phyloP scores from a whole-genome alignment of 2,113 vertebrate genomes.

The Procavia capensis region DNA sequence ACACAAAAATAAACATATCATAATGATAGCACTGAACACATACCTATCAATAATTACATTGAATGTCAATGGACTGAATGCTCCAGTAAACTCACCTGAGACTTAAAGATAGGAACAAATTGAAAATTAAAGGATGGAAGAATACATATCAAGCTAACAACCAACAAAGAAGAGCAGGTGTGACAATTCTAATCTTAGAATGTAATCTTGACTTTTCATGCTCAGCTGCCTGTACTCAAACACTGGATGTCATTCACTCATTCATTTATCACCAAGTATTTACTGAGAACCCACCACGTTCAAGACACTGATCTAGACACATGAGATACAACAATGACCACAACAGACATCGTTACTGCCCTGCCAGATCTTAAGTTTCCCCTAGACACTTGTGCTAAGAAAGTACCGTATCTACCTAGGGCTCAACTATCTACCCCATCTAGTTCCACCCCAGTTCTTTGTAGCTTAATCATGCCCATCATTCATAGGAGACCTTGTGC shows the following conservation, averaged over 20 bases:
- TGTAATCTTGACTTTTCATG: background rate
- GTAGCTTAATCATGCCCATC: background rate
- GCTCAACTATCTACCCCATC: background rate
- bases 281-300: background rate
- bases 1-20: no score
- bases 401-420: background rate
- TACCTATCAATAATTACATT: no score
- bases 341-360: background rate
- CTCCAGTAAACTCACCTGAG: no score
- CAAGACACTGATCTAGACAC: background rate
- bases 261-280: background rate
- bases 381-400: background rate
- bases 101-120: no score
- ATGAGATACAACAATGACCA: background rate
- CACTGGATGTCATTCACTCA: background rate
- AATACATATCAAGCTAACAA: no score
- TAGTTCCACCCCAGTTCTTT: background rate
- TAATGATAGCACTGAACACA: no score
- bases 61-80: no score
- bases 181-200: no score
- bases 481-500: background rate
- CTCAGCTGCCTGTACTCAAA: background rate
- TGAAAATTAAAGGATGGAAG: no score
- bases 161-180: no score
- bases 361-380: background rate